A percentile compares a stretch with the other conserved stretches of the same genome.
Evolutionary conservation across 1,140 invertebrate species (phyloP).

Genomic region (Atta texana): DNA sequence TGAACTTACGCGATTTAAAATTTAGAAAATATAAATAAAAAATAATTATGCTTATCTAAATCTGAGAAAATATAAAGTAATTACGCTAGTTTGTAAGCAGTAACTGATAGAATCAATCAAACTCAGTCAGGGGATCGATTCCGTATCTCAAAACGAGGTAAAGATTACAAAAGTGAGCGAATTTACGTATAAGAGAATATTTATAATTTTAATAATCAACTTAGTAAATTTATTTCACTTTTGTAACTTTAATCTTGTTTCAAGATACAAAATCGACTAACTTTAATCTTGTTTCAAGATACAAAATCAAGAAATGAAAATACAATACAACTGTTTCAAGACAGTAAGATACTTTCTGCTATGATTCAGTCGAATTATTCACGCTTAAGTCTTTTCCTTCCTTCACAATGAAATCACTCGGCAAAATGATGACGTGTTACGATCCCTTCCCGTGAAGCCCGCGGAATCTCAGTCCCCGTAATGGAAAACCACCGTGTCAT

Average conservation of each 20-base stretch:
- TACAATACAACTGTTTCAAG: not conserved
- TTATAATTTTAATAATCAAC: too few species aligned
- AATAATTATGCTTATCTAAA: not conserved
- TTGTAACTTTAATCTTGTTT: too few species aligned
- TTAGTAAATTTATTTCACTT: too few species aligned
- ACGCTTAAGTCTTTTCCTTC: not conserved
- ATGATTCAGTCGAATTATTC: not conserved
- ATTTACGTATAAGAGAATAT: too few species aligned
- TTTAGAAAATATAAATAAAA: not conserved
- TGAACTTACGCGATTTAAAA: not conserved
- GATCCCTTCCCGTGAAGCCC: not conserved
- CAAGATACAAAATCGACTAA: too few species aligned
- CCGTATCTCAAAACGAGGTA: too few species aligned
- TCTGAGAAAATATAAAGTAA: not conserved
- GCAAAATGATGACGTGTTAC: not conserved
- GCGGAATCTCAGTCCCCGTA: too few species aligned
- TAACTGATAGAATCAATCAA: not conserved
- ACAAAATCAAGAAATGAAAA: not conserved
- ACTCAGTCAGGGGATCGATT: not conserved
- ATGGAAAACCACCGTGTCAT: not conserved
- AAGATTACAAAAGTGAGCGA: too few species aligned
- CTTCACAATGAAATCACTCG: not conserved
- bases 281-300: too few species aligned
- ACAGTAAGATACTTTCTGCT: not conserved
- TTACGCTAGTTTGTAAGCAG: too few species aligned